Evolutionary conservation across 2,113 vertebrate species (phyloP).

Genomic region (Montifringilla adamsi): DNA sequence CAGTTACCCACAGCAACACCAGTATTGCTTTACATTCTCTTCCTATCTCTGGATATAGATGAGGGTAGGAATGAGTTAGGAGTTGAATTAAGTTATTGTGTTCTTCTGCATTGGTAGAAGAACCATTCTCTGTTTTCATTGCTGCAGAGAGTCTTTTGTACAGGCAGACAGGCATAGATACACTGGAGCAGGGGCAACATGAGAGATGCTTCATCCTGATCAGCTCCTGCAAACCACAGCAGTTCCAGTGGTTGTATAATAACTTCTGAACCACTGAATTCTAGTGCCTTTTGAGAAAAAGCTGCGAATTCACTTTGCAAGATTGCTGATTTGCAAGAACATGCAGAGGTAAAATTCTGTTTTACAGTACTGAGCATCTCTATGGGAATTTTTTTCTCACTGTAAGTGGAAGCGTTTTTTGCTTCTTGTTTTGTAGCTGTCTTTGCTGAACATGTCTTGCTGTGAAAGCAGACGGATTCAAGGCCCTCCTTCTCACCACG

Average conservation of each 20-base stretch:
- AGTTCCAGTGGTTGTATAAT: neutral
- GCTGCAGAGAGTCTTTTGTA: neutral
- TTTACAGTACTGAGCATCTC: neutral
- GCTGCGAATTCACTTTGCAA: neutral
- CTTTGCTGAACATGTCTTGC: slow-evolving; percentile 87
- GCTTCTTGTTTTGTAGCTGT: slow-evolving; percentile 75
- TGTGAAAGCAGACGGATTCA: slow-evolving; percentile 87
- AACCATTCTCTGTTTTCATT: neutral
- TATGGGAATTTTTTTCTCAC: neutral
- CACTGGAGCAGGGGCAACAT: neutral
- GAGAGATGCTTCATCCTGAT: neutral
- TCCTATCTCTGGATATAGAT: neutral
- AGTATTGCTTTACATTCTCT: neutral
- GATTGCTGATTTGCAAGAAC: neutral
- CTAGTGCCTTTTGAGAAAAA: neutral
- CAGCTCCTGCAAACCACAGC: neutral
- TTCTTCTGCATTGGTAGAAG: neutral
- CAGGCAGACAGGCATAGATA: neutral
- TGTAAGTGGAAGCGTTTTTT: neutral
- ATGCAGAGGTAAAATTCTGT: neutral
- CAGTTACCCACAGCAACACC: neutral
- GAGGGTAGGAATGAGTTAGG: neutral
- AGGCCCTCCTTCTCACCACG: slow-evolving; percentile 87
- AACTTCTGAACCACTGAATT: neutral
- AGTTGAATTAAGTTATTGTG: neutral